These are phyloP conservation scores for Mus caroli DNA, from an alignment of 2,797 vertebrate genomes.

Conservation along the genomic window DNA sequence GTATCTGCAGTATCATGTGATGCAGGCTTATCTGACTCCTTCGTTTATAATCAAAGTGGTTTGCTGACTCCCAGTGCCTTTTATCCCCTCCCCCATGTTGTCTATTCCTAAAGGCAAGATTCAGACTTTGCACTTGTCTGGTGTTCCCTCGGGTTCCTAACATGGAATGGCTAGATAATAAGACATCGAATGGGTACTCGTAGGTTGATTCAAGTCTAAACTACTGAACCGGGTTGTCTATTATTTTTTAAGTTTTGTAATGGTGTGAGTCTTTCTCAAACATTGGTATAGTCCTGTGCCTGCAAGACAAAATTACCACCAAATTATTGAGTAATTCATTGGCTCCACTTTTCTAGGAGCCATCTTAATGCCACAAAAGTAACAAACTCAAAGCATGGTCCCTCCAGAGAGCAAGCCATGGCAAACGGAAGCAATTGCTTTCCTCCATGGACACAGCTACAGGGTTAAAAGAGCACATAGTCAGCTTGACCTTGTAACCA, in stretches of 20 bases:
- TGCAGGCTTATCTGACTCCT: neutral
- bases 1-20: neutral
- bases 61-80: neutral
- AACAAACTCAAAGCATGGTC: neutral
- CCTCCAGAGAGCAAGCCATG: conserved; percentile 35
- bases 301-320: conserved; percentile 52
- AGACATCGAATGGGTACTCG: neutral
- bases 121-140: neutral
- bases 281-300: neutral
- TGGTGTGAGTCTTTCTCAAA: conserved; percentile 58
- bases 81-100: neutral
- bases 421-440: conserved; percentile 50
- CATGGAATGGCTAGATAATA: neutral
- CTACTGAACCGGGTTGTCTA: neutral
- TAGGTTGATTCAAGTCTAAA: conserved; percentile 25
- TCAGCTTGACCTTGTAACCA: conserved; percentile 46
- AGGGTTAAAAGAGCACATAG: conserved; percentile 66
- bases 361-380: conserved; percentile 49
- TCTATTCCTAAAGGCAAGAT: neutral
- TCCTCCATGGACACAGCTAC: conserved; percentile 1
- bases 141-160: neutral
- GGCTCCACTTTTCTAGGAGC: conserved; percentile 43
- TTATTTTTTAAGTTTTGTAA: neutral
- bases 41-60: neutral
- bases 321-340: conserved; percentile 60